phyloP scores from a whole-genome alignment of 2,888 invertebrate species.

The Eupithecia insigniata region DNA sequence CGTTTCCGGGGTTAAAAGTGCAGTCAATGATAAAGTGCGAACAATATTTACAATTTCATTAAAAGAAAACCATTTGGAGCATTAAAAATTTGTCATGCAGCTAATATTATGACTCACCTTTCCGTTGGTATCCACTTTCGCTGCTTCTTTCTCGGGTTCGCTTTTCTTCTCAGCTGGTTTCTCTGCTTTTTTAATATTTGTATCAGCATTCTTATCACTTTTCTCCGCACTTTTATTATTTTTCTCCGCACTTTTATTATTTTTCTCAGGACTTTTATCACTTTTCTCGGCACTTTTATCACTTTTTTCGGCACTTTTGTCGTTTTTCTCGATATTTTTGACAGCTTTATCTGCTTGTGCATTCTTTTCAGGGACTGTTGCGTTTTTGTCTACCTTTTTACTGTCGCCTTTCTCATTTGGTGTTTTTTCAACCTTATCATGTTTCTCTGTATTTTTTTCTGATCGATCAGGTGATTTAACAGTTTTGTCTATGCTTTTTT shows the following conservation, averaged over 20 bases:
- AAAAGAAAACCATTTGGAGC: not conserved
- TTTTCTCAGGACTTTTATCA: conserved; percentile 51
- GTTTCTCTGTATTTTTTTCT: conserved; percentile 51
- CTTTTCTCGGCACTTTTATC: conserved; percentile 60
- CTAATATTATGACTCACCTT: conserved; percentile 57
- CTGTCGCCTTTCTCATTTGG: conserved; percentile 46
- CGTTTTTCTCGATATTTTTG: conserved; percentile 58
- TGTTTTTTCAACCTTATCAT: conserved; percentile 44
- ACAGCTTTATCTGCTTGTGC: conserved; percentile 30
- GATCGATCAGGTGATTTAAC: conserved; percentile 23
- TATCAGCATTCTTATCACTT: conserved; percentile 41
- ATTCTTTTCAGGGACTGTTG: conserved; percentile 59
- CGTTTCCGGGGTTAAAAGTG: not conserved
- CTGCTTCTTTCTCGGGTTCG: conserved; percentile 43
- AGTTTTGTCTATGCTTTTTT: conserved; percentile 64
- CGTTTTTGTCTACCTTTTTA: conserved; percentile 35
- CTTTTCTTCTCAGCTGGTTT: conserved; percentile 44
- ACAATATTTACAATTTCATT: not conserved
- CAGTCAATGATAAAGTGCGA: not conserved
- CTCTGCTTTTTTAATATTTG: conserved; percentile 36
- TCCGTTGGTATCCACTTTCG: conserved; percentile 56
- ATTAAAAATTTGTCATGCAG: not conserved
- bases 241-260: conserved; percentile 51
- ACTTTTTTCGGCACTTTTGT: conserved; percentile 49
- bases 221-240: conserved; percentile 43